Conservation (phyloP, 2,797 vertebrate genomes). For the Pipistrellus pipistrellus region DNA sequence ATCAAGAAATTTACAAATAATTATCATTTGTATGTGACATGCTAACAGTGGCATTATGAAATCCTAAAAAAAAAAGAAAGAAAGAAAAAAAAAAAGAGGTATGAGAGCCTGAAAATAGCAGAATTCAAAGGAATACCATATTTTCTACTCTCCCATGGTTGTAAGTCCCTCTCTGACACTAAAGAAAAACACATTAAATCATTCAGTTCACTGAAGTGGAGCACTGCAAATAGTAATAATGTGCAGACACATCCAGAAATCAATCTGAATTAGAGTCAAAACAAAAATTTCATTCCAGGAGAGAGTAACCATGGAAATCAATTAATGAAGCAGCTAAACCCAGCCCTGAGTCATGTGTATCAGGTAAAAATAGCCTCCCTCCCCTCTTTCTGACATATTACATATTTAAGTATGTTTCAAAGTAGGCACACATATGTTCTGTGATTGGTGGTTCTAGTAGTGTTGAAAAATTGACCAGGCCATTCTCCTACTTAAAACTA, state of each 20-base stretch:
- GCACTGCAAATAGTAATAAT: background rate
- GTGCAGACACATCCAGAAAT: background rate
- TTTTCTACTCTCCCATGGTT: background rate
- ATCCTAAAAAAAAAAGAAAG: background rate
- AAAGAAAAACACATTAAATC: slow-evolving; percentile 27
- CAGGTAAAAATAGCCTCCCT: background rate
- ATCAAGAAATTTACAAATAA: background rate
- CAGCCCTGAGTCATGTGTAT: background rate
- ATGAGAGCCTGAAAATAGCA: background rate
- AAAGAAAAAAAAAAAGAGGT: background rate
- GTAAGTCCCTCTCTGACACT: background rate
- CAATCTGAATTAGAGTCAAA: slow-evolving; percentile 41
- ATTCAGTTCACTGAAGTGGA: background rate
- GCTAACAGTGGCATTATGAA: background rate
- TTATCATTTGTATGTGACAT: background rate
- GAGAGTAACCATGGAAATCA: slow-evolving; percentile 28
- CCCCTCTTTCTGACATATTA: background rate
- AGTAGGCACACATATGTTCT: background rate
- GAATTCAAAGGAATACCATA: background rate
- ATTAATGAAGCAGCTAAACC: slow-evolving; percentile 36
- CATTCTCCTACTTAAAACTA: background rate
- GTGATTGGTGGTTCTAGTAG: background rate
- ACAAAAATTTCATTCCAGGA: slow-evolving; percentile 17
- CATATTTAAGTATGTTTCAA: background rate
- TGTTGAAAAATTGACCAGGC: background rate